Conservation (phyloP, 2,113 vertebrate genomes). For the Calidris pygmaea region DNA sequence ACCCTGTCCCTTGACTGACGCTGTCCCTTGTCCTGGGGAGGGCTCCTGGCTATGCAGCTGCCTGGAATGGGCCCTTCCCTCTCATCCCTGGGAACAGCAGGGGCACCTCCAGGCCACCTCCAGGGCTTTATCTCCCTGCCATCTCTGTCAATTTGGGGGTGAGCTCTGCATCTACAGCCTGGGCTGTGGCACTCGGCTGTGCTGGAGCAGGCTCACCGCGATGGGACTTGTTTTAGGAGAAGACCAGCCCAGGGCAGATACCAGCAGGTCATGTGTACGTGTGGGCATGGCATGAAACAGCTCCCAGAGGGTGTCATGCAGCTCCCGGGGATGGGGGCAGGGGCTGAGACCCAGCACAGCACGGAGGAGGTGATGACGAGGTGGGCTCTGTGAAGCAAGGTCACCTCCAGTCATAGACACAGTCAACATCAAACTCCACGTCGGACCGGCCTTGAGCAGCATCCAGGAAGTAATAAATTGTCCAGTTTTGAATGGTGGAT, state of each 20-base stretch:
- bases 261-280: accelerated
- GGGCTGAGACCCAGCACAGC: background rate
- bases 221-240: background rate
- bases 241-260: background rate
- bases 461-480: conserved; percentile 46
- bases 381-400: background rate
- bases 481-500: conserved; percentile 12
- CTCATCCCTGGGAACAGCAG: background rate
- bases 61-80: background rate
- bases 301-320: background rate
- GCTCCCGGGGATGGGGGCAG: background rate
- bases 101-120: background rate
- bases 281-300: background rate
- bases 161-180: background rate
- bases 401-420: background rate
- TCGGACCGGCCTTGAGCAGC: background rate
- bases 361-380: background rate
- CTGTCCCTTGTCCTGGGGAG: background rate
- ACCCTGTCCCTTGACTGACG: background rate
- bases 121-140: background rate
- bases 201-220: background rate
- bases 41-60: background rate
- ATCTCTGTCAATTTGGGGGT: background rate
- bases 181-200: background rate
- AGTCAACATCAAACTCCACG: background rate